phyloP scores from a whole-genome alignment of 2,113 vertebrate species.

The Haplotaxodon microlepis region DNA sequence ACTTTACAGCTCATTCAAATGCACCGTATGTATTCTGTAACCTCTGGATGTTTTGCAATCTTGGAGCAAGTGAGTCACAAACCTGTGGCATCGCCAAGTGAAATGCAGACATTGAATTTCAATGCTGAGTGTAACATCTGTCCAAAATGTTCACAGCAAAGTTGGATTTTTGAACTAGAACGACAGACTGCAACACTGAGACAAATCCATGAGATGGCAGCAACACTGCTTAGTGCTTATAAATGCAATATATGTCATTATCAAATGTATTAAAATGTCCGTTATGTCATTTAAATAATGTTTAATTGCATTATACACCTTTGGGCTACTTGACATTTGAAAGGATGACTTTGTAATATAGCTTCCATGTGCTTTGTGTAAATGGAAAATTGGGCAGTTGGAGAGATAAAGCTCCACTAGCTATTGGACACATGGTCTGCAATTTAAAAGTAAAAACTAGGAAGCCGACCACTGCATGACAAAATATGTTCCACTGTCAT shows the following conservation, averaged over 20 bases:
- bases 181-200: slow-evolving; percentile 6
- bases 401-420: neutral
- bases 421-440: neutral
- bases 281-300: neutral
- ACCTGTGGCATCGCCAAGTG: neutral
- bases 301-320: neutral
- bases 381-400: neutral
- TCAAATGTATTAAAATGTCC: neutral
- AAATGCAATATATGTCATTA: neutral
- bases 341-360: neutral
- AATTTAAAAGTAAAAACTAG: neutral
- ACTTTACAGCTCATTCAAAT: neutral
- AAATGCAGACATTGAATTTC: neutral
- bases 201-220: slow-evolving; percentile 53
- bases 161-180: neutral
- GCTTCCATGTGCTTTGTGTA: neutral
- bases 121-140: neutral
- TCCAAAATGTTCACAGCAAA: neutral
- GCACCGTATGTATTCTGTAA: neutral
- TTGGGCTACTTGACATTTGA: neutral
- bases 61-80: slow-evolving; percentile 1
- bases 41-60: neutral
- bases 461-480: neutral
- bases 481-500: neutral
- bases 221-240: neutral